These are phyloP conservation scores for Entomobrya multifasciata DNA, from an alignment of 2,888 invertebrate species.

Conservation along the genomic window DNA sequence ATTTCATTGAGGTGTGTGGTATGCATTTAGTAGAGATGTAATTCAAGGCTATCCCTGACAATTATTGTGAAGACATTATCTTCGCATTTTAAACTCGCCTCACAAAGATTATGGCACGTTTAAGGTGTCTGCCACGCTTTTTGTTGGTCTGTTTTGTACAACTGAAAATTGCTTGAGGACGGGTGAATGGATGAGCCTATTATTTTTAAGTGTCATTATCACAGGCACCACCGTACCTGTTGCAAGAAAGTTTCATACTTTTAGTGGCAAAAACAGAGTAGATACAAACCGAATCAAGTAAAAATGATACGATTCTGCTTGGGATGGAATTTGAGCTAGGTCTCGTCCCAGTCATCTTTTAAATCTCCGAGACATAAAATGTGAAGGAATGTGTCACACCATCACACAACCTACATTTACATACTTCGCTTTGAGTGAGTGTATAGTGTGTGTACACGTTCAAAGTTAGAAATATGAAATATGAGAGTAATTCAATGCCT, in stretches of 20 bases:
- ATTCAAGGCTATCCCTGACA: too few species aligned
- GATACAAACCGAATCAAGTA: background rate
- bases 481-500: conserved; percentile 13
- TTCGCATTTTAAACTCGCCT: background rate
- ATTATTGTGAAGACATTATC: background rate
- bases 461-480: conserved; percentile 33
- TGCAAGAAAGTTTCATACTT: too few species aligned
- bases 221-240: background rate
- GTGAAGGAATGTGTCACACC: conserved; percentile 52
- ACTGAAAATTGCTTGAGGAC: conserved; percentile 11
- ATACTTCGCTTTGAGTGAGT: background rate
- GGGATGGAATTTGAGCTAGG: conserved; percentile 46
- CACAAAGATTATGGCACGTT: too few species aligned
- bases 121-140: background rate
- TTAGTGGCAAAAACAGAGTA: too few species aligned
- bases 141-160: background rate
- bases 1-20: too few species aligned
- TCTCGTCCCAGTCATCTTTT: conserved; percentile 21
- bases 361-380: conserved; percentile 17
- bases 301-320: background rate
- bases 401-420: background rate
- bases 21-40: too few species aligned
- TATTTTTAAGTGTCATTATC: background rate
- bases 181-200: background rate
- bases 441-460: too few species aligned